These are phyloP conservation scores for Pristionchus japonicus DNA, from an alignment of 2,888 invertebrate species.

Conservation along the genomic window DNA sequence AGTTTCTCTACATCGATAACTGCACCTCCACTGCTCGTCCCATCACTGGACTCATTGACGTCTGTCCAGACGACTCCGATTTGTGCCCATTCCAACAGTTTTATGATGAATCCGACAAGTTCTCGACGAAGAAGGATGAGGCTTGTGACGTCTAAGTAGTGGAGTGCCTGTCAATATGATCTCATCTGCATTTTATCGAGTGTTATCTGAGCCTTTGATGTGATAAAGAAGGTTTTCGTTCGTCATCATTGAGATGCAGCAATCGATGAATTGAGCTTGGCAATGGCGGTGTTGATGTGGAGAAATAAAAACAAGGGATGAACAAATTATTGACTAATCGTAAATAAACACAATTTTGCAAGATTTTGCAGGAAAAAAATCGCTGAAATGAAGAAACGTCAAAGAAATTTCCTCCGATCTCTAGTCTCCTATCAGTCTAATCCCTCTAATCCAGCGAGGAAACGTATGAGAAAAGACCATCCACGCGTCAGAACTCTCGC, in stretches of 20 bases:
- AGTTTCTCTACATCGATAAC: slow-evolving; percentile 24
- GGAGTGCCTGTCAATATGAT: neutral
- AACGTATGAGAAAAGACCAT: neutral
- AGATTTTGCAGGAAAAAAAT: neutral
- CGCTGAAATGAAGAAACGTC: neutral
- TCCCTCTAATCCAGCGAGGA: neutral
- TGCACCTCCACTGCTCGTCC: neutral
- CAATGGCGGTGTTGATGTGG: neutral
- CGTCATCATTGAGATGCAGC: neutral
- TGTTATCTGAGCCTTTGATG: neutral
- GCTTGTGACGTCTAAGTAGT: neutral
- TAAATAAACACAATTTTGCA: neutral
- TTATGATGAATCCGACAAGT: slow-evolving; percentile 10
- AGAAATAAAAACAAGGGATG: too few species aligned
- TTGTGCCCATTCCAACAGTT: slow-evolving; percentile 2
- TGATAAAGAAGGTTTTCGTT: neutral
- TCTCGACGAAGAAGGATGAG: neutral
- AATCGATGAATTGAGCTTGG: neutral
- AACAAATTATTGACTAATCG: too few species aligned
- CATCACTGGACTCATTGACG: neutral
- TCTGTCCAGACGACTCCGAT: neutral
- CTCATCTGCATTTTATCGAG: neutral
- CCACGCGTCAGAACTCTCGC: neutral
- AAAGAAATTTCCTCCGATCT: neutral
- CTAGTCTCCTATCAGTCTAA: neutral